Evolutionary conservation across 2,888 invertebrate species (phyloP).

Genomic region (Agrotis puta): DNA sequence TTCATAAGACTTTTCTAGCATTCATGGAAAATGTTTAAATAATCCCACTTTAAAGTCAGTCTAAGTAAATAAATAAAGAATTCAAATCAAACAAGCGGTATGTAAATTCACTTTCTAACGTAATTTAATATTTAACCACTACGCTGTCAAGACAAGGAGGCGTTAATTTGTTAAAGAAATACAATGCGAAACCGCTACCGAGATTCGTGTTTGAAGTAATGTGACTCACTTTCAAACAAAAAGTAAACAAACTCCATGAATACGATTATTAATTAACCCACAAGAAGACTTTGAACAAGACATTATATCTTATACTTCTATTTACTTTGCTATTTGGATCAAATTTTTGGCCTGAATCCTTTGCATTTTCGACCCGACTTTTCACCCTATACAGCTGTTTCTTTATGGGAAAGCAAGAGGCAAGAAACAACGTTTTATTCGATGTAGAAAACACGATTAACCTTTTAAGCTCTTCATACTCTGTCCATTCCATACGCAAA

Average conservation of each 20-base stretch:
- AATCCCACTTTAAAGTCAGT: slow-evolving; percentile 4
- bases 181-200: slow-evolving; percentile 34
- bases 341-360: neutral
- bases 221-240: slow-evolving; percentile 23
- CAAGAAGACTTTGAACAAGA: slow-evolving; percentile 4
- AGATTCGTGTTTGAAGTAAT: slow-evolving; percentile 33
- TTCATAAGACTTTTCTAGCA: slow-evolving; percentile 5
- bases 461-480: no score
- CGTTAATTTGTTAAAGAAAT: slow-evolving; percentile 44
- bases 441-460: no score
- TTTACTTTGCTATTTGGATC: neutral
- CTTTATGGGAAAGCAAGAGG: no score
- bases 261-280: slow-evolving; percentile 16
- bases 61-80: slow-evolving; percentile 14
- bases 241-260: slow-evolving; percentile 30
- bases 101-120: slow-evolving; percentile 27
- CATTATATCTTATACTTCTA: neutral
- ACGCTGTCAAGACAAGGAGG: slow-evolving; percentile 22
- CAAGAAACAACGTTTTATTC: no score
- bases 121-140: slow-evolving; percentile 38
- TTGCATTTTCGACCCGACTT: neutral
- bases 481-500: no score
- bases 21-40: neutral
- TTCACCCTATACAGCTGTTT: neutral
- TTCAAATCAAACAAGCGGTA: slow-evolving; percentile 3